A percentile compares a stretch with the other conserved stretches of the same genome.
phyloP scores from a whole-genome alignment of 2,113 vertebrate species.

The Daboia siamensis region DNA sequence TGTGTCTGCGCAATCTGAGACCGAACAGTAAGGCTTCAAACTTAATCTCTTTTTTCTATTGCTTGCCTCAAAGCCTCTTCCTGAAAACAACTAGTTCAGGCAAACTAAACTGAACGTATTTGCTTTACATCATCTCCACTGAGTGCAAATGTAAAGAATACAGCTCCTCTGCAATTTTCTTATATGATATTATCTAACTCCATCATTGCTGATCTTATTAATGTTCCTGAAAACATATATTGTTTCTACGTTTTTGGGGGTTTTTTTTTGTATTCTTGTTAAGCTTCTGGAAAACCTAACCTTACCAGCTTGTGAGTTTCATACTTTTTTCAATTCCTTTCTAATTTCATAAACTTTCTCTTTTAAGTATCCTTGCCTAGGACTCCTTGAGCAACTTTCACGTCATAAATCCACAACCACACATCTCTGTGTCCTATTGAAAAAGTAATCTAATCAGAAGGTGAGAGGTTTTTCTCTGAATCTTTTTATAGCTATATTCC shows the following conservation, averaged over 20 bases:
- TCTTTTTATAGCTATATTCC: not conserved
- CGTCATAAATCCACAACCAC: not conserved
- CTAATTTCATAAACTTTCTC: not conserved
- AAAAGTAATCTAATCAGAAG: not conserved
- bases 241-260: not conserved
- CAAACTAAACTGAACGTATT: not conserved
- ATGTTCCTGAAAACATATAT: not conserved
- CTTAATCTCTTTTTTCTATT: not conserved
- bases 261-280: not conserved
- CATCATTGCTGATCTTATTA: not conserved
- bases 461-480: not conserved
- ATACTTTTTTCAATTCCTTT: not conserved
- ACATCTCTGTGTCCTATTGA: not conserved
- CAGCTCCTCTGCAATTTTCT: not conserved
- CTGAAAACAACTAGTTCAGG: not conserved
- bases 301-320: not conserved
- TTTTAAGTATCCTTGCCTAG: not conserved
- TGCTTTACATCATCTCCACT: not conserved
- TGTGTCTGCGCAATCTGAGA: not conserved
- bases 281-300: not conserved
- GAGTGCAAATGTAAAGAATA: not conserved
- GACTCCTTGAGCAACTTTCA: not conserved
- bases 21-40: not conserved
- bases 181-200: not conserved
- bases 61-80: not conserved